A percentile compares a stretch with the other conserved stretches of the same genome.
These are phyloP conservation scores for Meda fulgida DNA, from an alignment of 2,797 vertebrate genomes.

Conservation along the genomic window DNA sequence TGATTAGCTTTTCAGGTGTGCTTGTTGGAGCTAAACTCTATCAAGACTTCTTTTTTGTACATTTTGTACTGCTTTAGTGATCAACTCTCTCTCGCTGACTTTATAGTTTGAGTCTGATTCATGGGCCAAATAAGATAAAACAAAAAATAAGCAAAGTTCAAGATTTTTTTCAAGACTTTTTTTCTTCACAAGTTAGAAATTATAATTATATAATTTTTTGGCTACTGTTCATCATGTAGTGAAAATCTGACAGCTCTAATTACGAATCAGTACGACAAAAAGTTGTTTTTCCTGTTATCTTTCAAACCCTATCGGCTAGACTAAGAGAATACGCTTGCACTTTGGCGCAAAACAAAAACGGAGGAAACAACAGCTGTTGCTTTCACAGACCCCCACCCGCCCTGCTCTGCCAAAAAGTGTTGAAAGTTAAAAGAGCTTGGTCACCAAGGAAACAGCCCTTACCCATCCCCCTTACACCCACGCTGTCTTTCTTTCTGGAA, in stretches of 20 bases:
- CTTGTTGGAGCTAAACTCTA: too few species aligned
- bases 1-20: too few species aligned
- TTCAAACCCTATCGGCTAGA: conserved; percentile 68
- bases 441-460: conserved; percentile 80
- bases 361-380: conserved; percentile 88
- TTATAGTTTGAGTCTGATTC: background rate
- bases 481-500: conserved; percentile 39
- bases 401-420: conserved; percentile 66
- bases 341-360: conserved; percentile 67
- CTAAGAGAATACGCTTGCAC: conserved; percentile 72
- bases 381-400: conserved; percentile 82
- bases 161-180: too few species aligned
- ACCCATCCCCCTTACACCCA: conserved; percentile 60
- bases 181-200: background rate
- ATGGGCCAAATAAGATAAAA: background rate
- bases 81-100: background rate
- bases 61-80: background rate
- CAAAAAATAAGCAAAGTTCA: background rate
- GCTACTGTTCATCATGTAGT: background rate
- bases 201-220: background rate
- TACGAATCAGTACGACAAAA: conserved; percentile 36
- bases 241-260: background rate
- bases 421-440: conserved; percentile 71
- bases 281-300: conserved; percentile 53
- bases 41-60: too few species aligned